Conservation (phyloP, 2,797 vertebrate genomes). For the Crenuchus spilurus region DNA sequence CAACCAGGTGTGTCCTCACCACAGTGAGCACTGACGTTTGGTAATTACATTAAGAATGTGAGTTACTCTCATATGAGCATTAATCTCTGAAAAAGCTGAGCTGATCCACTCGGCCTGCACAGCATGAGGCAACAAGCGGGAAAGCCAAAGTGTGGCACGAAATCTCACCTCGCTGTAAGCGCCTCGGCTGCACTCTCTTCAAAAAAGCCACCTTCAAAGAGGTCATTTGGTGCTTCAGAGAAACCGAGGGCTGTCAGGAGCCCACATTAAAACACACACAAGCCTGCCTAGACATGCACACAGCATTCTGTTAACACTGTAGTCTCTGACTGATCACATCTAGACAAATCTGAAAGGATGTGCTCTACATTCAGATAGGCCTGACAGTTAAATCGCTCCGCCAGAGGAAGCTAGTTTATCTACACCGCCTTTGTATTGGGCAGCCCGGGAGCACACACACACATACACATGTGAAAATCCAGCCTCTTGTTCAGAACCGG, state of each 20-base stretch:
- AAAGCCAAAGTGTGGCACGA: not conserved
- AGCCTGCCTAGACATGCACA: not conserved
- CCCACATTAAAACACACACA: conserved; percentile 20
- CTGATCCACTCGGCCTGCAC: not conserved
- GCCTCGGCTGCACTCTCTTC: not conserved
- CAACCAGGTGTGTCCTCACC: no score
- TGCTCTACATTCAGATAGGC: not conserved
- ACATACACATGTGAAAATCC: not conserved
- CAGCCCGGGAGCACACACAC: not conserved
- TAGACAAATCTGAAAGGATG: not conserved
- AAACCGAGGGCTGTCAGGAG: not conserved
- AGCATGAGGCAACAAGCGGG: not conserved
- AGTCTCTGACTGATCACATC: not conserved
- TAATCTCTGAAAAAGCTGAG: no score
- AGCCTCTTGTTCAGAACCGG: conserved; percentile 4
- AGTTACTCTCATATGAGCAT: no score
- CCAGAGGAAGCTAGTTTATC: not conserved
- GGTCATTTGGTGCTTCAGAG: not conserved
- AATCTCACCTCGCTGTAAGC: conserved; percentile 2
- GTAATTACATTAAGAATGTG: no score
- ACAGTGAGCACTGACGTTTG: no score
- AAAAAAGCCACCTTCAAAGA: conserved; percentile 19
- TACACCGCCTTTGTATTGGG: not conserved
- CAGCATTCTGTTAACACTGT: not conserved
- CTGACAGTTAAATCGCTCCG: not conserved